A percentile compares a stretch with the other conserved stretches of the same genome.
These are phyloP conservation scores for Cheilosia urbana DNA, from an alignment of 2,888 invertebrate genomes.

Conservation along the genomic window DNA sequence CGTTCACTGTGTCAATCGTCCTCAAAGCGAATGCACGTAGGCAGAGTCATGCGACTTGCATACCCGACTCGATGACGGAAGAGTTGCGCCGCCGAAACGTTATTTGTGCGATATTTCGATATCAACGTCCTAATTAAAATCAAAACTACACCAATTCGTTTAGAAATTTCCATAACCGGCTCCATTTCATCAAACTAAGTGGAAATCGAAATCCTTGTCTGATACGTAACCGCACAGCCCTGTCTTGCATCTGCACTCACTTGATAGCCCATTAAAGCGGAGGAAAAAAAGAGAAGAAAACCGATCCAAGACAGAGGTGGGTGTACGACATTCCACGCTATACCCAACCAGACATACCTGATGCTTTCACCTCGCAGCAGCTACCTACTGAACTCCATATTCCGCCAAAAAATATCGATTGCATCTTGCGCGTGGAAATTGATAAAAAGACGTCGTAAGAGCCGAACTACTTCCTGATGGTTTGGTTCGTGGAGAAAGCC, in stretches of 20 bases:
- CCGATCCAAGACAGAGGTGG: constrained; percentile 1
- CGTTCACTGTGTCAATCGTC: constrained; percentile 52
- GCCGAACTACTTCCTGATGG: constrained; percentile 55
- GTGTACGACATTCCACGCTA: constrained; percentile 30
- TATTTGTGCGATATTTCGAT: background rate
- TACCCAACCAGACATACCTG: constrained; percentile 24
- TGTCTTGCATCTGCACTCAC: background rate
- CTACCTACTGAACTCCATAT: constrained; percentile 61
- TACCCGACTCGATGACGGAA: constrained; percentile 44
- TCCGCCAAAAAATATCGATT: constrained; percentile 22
- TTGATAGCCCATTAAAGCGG: background rate
- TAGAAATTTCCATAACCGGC: too few relatives aligned
- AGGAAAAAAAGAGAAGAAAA: background rate
- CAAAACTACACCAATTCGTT: too few relatives aligned
- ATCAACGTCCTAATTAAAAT: background rate
- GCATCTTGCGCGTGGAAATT: constrained; percentile 14
- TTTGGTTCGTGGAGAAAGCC: constrained; percentile 58
- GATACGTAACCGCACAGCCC: background rate
- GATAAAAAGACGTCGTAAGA: background rate
- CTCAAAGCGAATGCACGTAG: background rate
- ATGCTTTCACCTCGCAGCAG: constrained; percentile 38
- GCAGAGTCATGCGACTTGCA: constrained; percentile 17
- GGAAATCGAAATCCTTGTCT: background rate
- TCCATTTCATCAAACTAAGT: background rate
- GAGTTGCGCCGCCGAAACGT: constrained; percentile 22